phyloP scores from a whole-genome alignment of 2,888 invertebrate genomes.

The Apamea anceps region DNA sequence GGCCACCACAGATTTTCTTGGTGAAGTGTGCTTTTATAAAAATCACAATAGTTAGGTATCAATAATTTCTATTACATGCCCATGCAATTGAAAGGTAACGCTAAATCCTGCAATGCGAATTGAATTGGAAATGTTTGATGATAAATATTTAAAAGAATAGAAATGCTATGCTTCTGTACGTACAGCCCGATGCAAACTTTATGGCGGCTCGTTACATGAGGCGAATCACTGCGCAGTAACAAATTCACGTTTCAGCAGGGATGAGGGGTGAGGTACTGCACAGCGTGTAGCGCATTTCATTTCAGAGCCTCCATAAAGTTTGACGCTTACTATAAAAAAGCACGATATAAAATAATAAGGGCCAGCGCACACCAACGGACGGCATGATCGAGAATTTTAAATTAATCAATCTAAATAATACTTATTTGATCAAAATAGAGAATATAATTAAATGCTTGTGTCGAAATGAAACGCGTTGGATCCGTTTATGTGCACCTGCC shows the following conservation, averaged over 20 bases:
- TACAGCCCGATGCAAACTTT: not conserved
- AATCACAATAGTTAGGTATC: not conserved
- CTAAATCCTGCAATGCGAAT: slow-evolving; percentile 38
- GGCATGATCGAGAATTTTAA: not conserved
- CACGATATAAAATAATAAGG: not conserved
- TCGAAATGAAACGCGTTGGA: not conserved
- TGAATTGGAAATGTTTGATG: not conserved
- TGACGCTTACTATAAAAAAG: not conserved
- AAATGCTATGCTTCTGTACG: not conserved
- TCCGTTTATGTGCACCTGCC: slow-evolving; percentile 2
- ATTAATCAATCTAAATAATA: not conserved
- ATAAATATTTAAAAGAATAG: not conserved
- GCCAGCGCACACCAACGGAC: not conserved
- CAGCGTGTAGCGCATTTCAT: not conserved
- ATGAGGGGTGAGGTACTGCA: not conserved
- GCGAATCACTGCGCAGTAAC: not conserved
- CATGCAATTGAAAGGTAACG: slow-evolving; percentile 18
- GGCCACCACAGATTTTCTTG: not conserved
- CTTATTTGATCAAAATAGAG: not conserved
- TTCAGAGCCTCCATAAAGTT: not conserved
- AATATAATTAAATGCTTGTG: slow-evolving; percentile 5
- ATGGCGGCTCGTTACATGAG: not conserved
- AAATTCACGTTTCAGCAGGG: not conserved
- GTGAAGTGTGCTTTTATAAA: not conserved
- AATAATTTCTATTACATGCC: slow-evolving; percentile 9